A percentile compares a stretch with the other conserved stretches of the same genome.
These are phyloP conservation scores for Molothrus ater DNA, from an alignment of 2,797 vertebrate genomes.

Conservation along the genomic window DNA sequence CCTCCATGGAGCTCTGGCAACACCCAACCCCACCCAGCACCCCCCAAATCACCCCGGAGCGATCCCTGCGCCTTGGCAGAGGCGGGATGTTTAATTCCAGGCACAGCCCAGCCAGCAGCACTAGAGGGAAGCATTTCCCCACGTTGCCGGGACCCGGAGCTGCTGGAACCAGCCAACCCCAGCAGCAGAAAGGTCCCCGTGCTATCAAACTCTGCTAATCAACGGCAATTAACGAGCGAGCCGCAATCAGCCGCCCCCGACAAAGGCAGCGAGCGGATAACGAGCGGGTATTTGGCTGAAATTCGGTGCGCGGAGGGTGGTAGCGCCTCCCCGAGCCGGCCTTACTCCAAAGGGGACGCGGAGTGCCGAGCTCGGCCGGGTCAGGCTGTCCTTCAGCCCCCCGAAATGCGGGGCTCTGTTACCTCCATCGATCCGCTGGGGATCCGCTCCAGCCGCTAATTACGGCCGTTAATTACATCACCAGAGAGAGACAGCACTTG, in stretches of 20 bases:
- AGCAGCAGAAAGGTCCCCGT: background rate
- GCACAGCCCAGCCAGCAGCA: background rate
- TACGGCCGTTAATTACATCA: fast-evolving
- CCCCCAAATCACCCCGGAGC: fast-evolving
- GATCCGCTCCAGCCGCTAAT: background rate
- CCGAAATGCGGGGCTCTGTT: fast-evolving
- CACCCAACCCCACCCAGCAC: too few species aligned
- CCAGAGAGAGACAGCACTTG: fast-evolving
- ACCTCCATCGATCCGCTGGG: fast-evolving
- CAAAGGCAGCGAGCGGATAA: background rate
- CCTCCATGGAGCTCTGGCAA: too few species aligned
- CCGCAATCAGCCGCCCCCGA: background rate
- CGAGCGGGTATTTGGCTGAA: fast-evolving
- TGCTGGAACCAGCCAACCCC: background rate
- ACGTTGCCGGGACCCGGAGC: background rate
- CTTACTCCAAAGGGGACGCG: background rate
- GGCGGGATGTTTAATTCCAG: fast-evolving
- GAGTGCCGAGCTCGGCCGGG: background rate
- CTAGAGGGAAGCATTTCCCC: conserved; percentile 61
- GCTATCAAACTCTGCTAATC: background rate
- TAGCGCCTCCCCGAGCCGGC: background rate
- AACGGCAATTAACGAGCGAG: conserved; percentile 14
- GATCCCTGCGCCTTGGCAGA: fast-evolving
- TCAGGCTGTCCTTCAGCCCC: background rate
- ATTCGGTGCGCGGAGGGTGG: background rate